Evolutionary conservation across 2,888 invertebrate genomes (phyloP).

Genomic region (Sialis fuliginosa): DNA sequence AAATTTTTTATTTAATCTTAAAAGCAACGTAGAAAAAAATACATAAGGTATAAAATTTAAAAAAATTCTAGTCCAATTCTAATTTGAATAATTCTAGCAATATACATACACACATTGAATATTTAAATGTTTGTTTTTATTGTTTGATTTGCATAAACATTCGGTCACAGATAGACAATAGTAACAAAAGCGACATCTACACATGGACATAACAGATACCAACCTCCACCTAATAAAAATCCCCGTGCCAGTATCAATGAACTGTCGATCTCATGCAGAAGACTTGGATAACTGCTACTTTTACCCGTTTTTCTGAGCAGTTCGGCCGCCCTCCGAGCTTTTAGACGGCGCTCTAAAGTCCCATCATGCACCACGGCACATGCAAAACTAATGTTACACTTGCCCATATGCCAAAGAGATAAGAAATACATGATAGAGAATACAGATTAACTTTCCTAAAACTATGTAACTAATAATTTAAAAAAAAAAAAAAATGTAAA

Average conservation of each 20-base stretch:
- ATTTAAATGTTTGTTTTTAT: not conserved
- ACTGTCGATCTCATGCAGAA: conserved; percentile 47
- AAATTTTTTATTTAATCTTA: no score
- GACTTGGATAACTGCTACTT: conserved; percentile 14
- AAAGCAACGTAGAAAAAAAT: not conserved
- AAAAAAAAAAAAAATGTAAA: not conserved
- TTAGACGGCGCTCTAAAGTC: not conserved
- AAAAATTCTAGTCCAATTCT: no score
- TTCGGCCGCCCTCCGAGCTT: conserved; percentile 1
- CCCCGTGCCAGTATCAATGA: conserved; percentile 38
- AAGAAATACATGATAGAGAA: not conserved
- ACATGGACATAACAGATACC: conserved; percentile 11
- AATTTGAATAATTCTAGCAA: no score
- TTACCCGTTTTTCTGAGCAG: conserved; percentile 9
- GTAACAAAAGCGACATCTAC: not conserved
- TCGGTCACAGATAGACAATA: not conserved
- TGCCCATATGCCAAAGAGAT: not conserved
- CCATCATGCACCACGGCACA: not conserved
- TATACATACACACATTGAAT: no score
- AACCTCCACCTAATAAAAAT: conserved; percentile 37
- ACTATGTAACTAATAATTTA: not conserved
- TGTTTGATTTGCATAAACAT: not conserved
- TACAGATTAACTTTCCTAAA: not conserved
- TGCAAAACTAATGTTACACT: not conserved
- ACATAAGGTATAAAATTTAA: no score